Base-by-base conservation (phyloP, 2,797 vertebrate species). In the Salarias fasciatus region DNA sequence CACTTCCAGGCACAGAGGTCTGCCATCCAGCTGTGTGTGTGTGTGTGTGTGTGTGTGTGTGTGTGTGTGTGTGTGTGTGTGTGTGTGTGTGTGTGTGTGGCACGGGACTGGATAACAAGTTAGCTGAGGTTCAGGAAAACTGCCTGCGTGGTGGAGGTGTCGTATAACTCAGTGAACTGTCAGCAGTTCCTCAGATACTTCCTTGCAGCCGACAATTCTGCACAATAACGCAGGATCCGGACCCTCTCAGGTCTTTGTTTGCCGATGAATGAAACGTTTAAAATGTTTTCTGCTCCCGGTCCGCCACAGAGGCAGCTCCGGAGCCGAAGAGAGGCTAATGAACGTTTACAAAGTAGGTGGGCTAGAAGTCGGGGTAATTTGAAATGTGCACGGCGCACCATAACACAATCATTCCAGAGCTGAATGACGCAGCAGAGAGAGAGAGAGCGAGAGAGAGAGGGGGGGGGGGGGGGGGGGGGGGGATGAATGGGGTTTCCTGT, bases 401-500 rank as follows among this genome's bases (percentile, higher is more conserved):
- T 63, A 78, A 77, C 73, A 75, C 11, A 36, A 58, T 84, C 63
- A 69, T 84, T 80, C 64, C 80, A 71, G 60, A 68, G 80, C 43
- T n/a, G 46, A 70, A 73, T 85, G 82, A 84, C 69, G 69, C 76
- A 85, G 81, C 73, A 73, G 61, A 69, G 66, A 13, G 14, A 43
- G 18, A 14, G n/a, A n/a, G n/a, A n/a, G n/a, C n/a, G n/a, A n/a
- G n/a, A n/a, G n/a, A n/a, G n/a, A n/a, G n/a, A n/a, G n/a, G n/a
- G n/a, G n/a, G n/a, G n/a, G n/a, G n/a, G n/a, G n/a, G 18, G 18
- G 18, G 18, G 18, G 3, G 24, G 2, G 18, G 29, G 41, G 61
- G 61, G 36, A 48, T 50, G 60, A 73, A 65, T 24, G 48, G 82
- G 59, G 75, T 74, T 86, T 84, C 78, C 78, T 84, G 79, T 82